Percentiles rank a stretch among this genome's conserved stretches.
Evolutionary conservation across 2,888 invertebrate genomes (phyloP).

Genomic region (Watsonalla binaria): DNA sequence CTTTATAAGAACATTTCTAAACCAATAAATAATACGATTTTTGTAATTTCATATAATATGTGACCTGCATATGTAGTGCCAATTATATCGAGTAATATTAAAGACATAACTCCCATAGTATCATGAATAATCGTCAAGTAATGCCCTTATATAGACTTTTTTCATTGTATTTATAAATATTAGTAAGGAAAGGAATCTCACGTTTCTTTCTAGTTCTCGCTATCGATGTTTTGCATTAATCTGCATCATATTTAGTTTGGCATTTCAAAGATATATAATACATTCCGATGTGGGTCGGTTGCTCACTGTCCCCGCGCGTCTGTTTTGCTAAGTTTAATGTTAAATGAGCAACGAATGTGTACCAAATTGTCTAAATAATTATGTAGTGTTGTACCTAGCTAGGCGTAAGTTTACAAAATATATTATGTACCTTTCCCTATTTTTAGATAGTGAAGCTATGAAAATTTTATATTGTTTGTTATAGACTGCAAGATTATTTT

Average conservation of each 20-base stretch:
- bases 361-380: slow-evolving; percentile 68
- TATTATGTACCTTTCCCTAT: slow-evolving; percentile 37
- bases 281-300: slow-evolving; percentile 67
- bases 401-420: slow-evolving; percentile 58
- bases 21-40: slow-evolving; percentile 34
- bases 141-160: slow-evolving; percentile 16
- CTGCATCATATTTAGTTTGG: slow-evolving; percentile 14
- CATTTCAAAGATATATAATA: slow-evolving; percentile 43
- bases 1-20: slow-evolving; percentile 26
- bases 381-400: slow-evolving; percentile 66
- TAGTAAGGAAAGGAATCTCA: slow-evolving; percentile 43
- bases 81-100: slow-evolving; percentile 54
- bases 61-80: slow-evolving; percentile 74
- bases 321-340: slow-evolving; percentile 39
- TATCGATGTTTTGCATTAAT: slow-evolving; percentile 12
- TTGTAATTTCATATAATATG: slow-evolving; percentile 65
- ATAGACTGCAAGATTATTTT: neutral
- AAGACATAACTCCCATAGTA: slow-evolving; percentile 48
- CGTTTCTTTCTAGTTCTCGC: slow-evolving; percentile 31
- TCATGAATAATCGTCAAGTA: slow-evolving; percentile 38
- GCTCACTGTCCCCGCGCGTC: slow-evolving; percentile 44
- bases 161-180: slow-evolving; percentile 22
- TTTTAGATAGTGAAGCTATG: slow-evolving; percentile 22
- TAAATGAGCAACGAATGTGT: slow-evolving; percentile 74
- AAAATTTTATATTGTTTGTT: slow-evolving; percentile 4